phyloP scores from a whole-genome alignment of 1,140 invertebrate species.

The Tribolium madens region DNA sequence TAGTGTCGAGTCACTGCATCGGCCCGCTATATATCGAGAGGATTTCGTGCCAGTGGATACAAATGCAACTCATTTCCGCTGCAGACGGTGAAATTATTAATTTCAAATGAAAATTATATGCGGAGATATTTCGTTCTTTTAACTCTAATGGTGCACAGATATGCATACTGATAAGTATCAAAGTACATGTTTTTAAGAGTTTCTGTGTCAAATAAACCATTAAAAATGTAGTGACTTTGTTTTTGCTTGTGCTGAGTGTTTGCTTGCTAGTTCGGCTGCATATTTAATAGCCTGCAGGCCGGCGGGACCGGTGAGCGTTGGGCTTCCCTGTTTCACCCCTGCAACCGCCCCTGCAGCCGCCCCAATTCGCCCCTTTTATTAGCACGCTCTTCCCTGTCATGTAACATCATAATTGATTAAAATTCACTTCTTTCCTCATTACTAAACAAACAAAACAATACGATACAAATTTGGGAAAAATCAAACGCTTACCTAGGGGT shows the following conservation, averaged over 20 bases:
- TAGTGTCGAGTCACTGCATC: constrained; percentile 23
- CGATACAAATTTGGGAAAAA: background rate
- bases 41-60: constrained; percentile 22
- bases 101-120: constrained; percentile 51
- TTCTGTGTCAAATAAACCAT: constrained; percentile 51
- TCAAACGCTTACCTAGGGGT: background rate
- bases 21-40: constrained; percentile 21
- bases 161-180: constrained; percentile 43
- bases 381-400: constrained; percentile 15
- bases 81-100: constrained; percentile 47
- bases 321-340: constrained; percentile 2
- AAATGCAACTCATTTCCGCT: constrained; percentile 47
- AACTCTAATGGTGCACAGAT: constrained; percentile 47
- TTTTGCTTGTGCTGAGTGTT: constrained; percentile 44
- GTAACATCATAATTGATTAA: constrained; percentile 34
- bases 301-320: constrained; percentile 23
- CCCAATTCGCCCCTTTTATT: constrained; percentile 32
- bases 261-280: constrained; percentile 46
- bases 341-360: constrained; percentile 10
- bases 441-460: background rate
- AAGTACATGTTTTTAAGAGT: constrained; percentile 49
- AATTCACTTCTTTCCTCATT: constrained; percentile 19
- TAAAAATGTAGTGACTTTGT: constrained; percentile 49
- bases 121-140: constrained; percentile 49
- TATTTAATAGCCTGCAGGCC: constrained; percentile 50